Evolutionary conservation across 1,140 invertebrate species (phyloP).

Genomic region (Alviniconcha marisindica): DNA sequence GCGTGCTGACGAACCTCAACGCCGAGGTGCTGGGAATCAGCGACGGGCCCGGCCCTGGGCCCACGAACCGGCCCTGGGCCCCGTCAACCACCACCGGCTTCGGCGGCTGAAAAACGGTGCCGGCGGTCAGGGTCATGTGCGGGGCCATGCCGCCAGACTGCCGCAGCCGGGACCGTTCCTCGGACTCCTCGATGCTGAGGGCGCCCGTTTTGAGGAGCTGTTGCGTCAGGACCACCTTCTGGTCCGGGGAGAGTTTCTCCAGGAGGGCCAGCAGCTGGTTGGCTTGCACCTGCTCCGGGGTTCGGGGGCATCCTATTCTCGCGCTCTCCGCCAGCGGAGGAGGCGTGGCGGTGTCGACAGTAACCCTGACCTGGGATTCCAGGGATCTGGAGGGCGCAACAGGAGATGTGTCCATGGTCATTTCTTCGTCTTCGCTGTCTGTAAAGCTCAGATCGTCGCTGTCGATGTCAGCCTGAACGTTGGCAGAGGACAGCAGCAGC

Average conservation of each 20-base stretch:
- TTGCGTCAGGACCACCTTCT: constrained; percentile 37
- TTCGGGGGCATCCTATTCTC: not conserved
- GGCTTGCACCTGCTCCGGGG: not conserved
- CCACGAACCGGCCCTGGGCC: not conserved
- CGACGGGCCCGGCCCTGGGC: not conserved
- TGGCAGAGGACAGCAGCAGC: constrained; percentile 32
- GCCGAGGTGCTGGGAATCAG: not conserved
- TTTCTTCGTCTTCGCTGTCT: constrained; percentile 33
- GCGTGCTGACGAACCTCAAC: not conserved
- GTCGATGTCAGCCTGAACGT: constrained; percentile 40
- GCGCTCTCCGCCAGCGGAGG: not conserved
- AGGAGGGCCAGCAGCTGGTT: constrained; percentile 26
- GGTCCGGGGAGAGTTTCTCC: constrained; percentile 11
- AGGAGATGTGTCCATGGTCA: not conserved
- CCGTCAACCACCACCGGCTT: not conserved
- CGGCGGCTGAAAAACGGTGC: not conserved
- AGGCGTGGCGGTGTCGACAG: not conserved
- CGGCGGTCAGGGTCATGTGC: not conserved
- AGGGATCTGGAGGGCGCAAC: not conserved
- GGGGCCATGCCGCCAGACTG: too few species aligned
- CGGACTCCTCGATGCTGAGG: constrained; percentile 20
- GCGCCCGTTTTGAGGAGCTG: constrained; percentile 33
- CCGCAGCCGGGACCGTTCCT: not conserved
- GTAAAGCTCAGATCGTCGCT: constrained; percentile 39
- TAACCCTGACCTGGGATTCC: not conserved